Evolutionary conservation across 2,888 invertebrate species (phyloP).

Genomic region (Napeogenes inachia): DNA sequence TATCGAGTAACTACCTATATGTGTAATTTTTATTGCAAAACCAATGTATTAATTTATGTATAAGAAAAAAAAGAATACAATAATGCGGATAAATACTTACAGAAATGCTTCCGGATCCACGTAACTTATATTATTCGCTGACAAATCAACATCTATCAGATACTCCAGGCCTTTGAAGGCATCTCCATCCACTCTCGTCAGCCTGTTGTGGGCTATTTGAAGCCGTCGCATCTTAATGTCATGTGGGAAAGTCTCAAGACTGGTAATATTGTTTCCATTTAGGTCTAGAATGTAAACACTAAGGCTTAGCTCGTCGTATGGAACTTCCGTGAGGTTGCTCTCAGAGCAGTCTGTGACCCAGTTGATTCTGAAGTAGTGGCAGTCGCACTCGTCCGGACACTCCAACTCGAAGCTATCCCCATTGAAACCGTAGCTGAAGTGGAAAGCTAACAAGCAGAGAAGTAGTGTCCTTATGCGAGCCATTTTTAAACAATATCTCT

Average conservation of each 20-base stretch:
- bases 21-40: too few species aligned
- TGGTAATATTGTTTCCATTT: constrained; percentile 82
- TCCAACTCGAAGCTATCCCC: constrained; percentile 82
- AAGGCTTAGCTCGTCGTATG: constrained; percentile 81
- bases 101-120: constrained; percentile 82
- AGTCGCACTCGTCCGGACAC: constrained; percentile 85
- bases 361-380: constrained; percentile 85
- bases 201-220: constrained; percentile 82
- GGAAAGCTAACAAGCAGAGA: constrained; percentile 47
- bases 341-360: constrained; percentile 88
- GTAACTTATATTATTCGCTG: constrained; percentile 79
- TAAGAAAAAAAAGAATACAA: constrained; percentile 13
- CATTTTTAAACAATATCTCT: constrained; percentile 41
- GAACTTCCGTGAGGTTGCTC: constrained; percentile 83
- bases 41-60: constrained; percentile 5
- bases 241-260: constrained; percentile 79
- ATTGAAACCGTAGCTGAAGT: constrained; percentile 63
- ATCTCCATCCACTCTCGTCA: constrained; percentile 78
- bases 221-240: constrained; percentile 83
- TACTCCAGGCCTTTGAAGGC: constrained; percentile 81
- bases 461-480: constrained; percentile 45
- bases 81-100: constrained; percentile 60
- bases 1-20: too few species aligned
- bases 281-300: constrained; percentile 84
- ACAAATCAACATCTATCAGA: constrained; percentile 83